Base-by-base conservation (phyloP, 1,140 invertebrate species). In the Cepaea nemoralis region DNA sequence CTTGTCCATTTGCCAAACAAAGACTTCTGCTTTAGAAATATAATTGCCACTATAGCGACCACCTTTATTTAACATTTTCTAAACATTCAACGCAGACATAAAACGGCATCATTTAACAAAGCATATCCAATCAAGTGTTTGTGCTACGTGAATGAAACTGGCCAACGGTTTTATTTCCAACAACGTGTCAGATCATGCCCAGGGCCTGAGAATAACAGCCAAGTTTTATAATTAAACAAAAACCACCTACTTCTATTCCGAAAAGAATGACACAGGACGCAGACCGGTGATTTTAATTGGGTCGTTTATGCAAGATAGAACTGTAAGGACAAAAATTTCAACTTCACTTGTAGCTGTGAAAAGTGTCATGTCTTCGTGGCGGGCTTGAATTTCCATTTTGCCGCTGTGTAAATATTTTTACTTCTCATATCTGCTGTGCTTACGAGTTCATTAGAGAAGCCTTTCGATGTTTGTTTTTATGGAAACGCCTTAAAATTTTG, bases 311-410 rank as follows among this genome's bases (percentile, higher is more conserved):
- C n/a, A 63, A 31, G 59, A 5, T n/a, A 63, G 59, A 31, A n/a
- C 59, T 6, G 59, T 6, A 27, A 63, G 59, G 37, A 24, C 69
- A 71, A 27, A 71, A 27, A 45, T 5, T 22, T 39, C 39, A 39
- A 24, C 31, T 45, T 6, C 24, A 22, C 37, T 45, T 71, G 69
- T 71, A 10, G 69, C n/a, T 39, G 39, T 75, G 73, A 55, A 55
- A 75, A 75, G 45, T 75, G 75, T 63, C 75, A 63, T n/a, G 75
- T 39, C 35, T 77, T 77, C 42, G 16, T 35, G 5, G 0, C 27
- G 22, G 66, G 39, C 75, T 77, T 37, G 50, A 35, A 77, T 77
- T 77, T 77, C 75, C 75, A 77, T 77, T 77, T 77, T 77, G 39
- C 63, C 50, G 50, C 33, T 55, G 33, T 6, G 75, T 37, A 45